Evolutionary conservation across 2,888 invertebrate genomes (phyloP), one percentile per base, ranked within the genome.

Genomic region (Drosophila austrosaltans): DNA sequence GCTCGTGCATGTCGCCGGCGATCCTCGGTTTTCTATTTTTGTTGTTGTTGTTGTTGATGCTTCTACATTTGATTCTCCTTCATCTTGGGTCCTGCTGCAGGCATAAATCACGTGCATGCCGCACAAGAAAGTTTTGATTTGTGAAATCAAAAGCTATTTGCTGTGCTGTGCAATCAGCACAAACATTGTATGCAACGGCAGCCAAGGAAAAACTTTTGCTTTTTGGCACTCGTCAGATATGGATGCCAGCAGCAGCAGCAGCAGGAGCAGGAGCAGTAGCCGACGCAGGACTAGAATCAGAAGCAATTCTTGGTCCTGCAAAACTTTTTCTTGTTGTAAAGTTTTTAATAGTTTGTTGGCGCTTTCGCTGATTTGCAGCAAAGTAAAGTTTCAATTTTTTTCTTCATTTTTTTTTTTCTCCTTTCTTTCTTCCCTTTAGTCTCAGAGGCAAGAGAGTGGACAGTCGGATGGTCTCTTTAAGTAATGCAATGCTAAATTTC

Each of bases 41-140:
- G 12, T 22, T 61, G 60, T 58, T 42, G 16, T 42, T 42, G 12
- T 12, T 48, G 61, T 62, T 58, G 59, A 25, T 53, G 25, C 56
- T 22, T 22, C 61, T 54, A 40, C 53, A 53, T 16, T 25, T 5
- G 44, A 40, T 60, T 58, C 36, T 36, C 12, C 28, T 53, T 58
- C 62, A 36, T 58, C 48, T 16, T 60, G 62, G 63, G 63, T 62
- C 56, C 63, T 77, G 77, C 83, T 78, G 78, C 87, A 87, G 83
- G 87, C 89, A 90, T 90, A 90, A 90, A 90, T 90, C 90, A 91
- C 90, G 91, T 90, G 88, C 90, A 78, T 73, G 77, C 79, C 72
- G 81, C 88, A 87, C 87, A 90, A 90, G 83, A 89, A 90, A 91
- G 87, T 91, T 91, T 91, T 91, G 90, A 91, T 91, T 91, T 90